These are phyloP conservation scores for Tyto alba DNA, from an alignment of 2,113 vertebrate genomes.

Conservation along the genomic window DNA sequence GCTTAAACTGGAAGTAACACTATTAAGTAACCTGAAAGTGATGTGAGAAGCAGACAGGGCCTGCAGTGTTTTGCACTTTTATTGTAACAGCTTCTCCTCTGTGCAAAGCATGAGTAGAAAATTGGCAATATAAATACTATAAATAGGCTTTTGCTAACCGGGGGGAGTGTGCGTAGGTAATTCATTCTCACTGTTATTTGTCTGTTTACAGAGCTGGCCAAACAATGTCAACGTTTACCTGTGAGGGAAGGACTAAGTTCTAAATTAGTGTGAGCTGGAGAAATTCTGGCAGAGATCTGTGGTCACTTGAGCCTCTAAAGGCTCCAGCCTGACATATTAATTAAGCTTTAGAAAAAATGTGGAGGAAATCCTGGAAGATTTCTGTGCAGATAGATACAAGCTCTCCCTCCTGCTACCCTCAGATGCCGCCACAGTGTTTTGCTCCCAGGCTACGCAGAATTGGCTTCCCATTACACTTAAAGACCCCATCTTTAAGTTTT, in stretches of 20 bases:
- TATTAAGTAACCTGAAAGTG: neutral
- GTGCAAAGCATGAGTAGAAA: neutral
- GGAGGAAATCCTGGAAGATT: neutral
- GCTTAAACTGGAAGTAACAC: neutral
- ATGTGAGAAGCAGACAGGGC: neutral
- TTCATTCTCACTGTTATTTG: neutral
- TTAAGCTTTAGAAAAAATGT: neutral
- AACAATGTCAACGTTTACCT: accelerated
- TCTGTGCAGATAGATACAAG: neutral
- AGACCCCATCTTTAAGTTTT: neutral
- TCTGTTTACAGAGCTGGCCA: neutral
- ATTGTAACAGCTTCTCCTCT: neutral
- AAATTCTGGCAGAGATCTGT: neutral
- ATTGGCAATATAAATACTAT: neutral
- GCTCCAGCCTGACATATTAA: accelerated
- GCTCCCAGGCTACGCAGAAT: neutral
- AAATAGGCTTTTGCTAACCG: neutral
- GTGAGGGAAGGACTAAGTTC: neutral
- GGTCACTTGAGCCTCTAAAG: neutral
- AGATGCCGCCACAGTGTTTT: neutral
- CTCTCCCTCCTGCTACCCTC: neutral
- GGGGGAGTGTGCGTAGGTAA: accelerated
- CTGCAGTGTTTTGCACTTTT: neutral
- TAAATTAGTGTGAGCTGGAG: neutral
- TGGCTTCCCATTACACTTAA: neutral